Conservation (phyloP, 2,113 vertebrate species). For the Paraplagusia blochii region DNA sequence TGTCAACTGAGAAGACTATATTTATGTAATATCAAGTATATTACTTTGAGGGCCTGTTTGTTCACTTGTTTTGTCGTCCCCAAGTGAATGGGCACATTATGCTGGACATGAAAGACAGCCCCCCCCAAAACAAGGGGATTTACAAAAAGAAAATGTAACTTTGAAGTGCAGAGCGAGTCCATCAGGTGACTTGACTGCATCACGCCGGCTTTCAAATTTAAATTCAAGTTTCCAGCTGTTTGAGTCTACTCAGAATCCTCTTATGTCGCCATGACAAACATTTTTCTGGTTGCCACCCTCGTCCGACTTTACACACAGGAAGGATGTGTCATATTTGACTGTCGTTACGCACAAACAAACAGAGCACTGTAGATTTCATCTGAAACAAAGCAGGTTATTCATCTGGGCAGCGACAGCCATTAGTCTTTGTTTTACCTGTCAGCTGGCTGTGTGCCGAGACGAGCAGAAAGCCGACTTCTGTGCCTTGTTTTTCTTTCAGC, state of each 20-base stretch:
- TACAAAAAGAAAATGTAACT: not conserved
- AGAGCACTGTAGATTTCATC: conserved; percentile 27
- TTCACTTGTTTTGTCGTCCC: no score
- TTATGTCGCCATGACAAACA: no score
- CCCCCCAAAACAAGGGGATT: no score
- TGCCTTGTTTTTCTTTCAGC: not conserved
- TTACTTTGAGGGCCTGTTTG: no score
- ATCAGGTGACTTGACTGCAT: not conserved
- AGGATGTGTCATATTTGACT: conserved; percentile 32
- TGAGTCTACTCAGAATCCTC: no score
- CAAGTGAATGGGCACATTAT: no score
- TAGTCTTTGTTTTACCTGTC: conserved; percentile 55
- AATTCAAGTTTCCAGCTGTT: not conserved
- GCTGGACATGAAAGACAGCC: no score
- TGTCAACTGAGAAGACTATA: no score
- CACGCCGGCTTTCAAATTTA: not conserved
- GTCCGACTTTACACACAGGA: conserved; percentile 10
- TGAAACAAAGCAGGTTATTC: conserved; percentile 34
- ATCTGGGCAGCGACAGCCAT: conserved; percentile 33
- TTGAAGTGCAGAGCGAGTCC: not conserved
- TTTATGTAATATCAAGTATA: no score
- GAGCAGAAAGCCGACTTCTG: not conserved
- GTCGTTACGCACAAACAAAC: conserved; percentile 19
- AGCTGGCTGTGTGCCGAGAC: conserved; percentile 5
- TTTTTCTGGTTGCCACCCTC: no score